Evolutionary conservation across 2,797 vertebrate species (phyloP).

Genomic region (Microchirus variegatus): DNA sequence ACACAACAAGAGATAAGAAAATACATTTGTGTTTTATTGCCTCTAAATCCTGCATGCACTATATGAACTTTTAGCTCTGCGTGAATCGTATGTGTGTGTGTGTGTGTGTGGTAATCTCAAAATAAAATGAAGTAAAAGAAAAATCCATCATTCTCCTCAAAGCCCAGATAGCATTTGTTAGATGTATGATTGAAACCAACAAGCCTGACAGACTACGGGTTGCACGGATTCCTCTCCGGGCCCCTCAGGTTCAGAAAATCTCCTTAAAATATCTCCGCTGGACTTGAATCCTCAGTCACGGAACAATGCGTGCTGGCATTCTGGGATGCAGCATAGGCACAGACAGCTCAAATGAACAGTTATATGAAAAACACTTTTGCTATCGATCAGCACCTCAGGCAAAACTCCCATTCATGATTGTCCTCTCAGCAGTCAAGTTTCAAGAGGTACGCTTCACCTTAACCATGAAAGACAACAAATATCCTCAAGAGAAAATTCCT

Average conservation of each 20-base stretch:
- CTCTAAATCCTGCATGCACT: conserved; percentile 38
- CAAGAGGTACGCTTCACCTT: conserved; percentile 61
- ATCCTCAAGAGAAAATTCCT: conserved; percentile 53
- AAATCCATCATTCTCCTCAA: conserved; percentile 25
- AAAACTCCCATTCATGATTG: conserved; percentile 76
- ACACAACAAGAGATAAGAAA: conserved; percentile 38
- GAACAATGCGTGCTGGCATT: conserved; percentile 70
- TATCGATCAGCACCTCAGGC: conserved; percentile 77
- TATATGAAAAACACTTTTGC: conserved; percentile 75
- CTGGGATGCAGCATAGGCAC: conserved; percentile 61
- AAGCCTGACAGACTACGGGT: conserved; percentile 41
- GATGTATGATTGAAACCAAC: conserved; percentile 70
- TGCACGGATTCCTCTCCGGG: conserved; percentile 43
- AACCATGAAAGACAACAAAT: conserved; percentile 67
- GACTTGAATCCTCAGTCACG: conserved; percentile 66
- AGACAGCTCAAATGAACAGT: conserved; percentile 70
- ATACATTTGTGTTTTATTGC: conserved; percentile 15
- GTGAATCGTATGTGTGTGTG: conserved; percentile 23
- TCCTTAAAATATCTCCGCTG: conserved; percentile 69
- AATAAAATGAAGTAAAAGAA: too few relatives aligned
- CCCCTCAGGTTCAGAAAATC: conserved; percentile 58
- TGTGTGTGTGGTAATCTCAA: conserved; percentile 7
- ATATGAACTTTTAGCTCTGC: conserved; percentile 35
- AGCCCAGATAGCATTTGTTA: conserved; percentile 45
- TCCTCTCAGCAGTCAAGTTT: conserved; percentile 71